Evolutionary conservation across 2,888 invertebrate genomes (phyloP).

Genomic region (Augochlorella aurata): DNA sequence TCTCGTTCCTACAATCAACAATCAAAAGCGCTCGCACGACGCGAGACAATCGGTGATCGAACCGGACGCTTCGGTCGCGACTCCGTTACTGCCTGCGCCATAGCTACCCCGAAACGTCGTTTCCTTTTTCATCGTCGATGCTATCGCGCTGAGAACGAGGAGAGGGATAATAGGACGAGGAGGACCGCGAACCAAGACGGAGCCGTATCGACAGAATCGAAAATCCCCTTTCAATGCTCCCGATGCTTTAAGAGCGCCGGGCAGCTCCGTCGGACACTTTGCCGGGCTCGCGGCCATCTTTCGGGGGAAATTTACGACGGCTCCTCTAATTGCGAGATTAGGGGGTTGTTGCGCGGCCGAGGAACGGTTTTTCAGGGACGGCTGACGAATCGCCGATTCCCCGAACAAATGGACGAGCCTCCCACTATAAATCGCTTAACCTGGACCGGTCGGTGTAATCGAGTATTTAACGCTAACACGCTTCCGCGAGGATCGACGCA

Average conservation of each 20-base stretch:
- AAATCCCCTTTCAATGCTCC: slow-evolving; percentile 2
- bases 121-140: background rate
- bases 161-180: slow-evolving; percentile 12
- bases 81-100: no score
- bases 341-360: background rate
- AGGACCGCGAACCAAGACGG: background rate
- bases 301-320: slow-evolving; percentile 16
- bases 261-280: background rate
- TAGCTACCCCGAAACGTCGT: background rate
- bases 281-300: background rate
- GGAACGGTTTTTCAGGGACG: background rate
- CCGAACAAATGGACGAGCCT: slow-evolving; percentile 24
- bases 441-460: slow-evolving; percentile 15
- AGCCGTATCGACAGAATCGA: slow-evolving; percentile 26
- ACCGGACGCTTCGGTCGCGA: no score
- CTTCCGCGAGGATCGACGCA: background rate
- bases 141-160: background rate
- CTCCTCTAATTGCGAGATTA: slow-evolving; percentile 32
- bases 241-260: background rate
- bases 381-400: slow-evolving; percentile 34
- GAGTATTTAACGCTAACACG: slow-evolving; percentile 18
- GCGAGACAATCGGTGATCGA: no score
- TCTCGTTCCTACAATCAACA: background rate
- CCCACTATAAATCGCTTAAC: slow-evolving; percentile 29
- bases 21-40: no score